Base-by-base conservation (phyloP, 1,140 invertebrate species). In the Branchinecta lindahli region DNA sequence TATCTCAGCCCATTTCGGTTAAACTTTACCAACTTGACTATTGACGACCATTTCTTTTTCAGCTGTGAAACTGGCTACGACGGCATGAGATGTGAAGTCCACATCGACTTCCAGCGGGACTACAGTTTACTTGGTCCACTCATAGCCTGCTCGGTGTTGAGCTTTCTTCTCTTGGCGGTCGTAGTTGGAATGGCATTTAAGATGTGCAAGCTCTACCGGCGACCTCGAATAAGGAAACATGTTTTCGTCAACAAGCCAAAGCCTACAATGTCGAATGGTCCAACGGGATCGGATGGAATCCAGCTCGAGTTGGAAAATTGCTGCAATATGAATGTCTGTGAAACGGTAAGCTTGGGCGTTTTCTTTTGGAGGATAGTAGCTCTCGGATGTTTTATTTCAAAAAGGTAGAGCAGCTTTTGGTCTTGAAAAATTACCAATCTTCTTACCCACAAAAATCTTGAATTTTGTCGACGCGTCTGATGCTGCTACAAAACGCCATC, bases 301-400 rank as follows among this genome's bases (percentile, higher is more conserved):
- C 52, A 61, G 12, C 52, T 61, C 6, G 52, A 61, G 52, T 6
- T 61, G 18, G 52, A 61, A 61, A 61, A 61, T 20, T 61, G 52
- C 52, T 61, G 52, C 18, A 61, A 61, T 61, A 61, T 61, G 52
- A 61, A 61, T 61, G 52, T 61, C 52, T 61, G 52, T 61, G 52
- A 61, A 61, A 61, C 52, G 12, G 52, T 61, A 61, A 61, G 52
- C 18, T 61, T 20, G 12, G 52, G 18, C 12, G 6, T 61, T 61
- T 61, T 61, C 6, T 15, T 61, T 61, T 61, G 33, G 33, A 33
- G 33, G 5, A 33, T 33, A 33, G 33, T 33, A 33, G 33, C 33
- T n/a, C n/a, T n/a, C n/a, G n/a, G n/a, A 33, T 33, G 33, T 33
- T 33, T 33, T 33, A 1, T 33, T 33, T 33, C 33, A 33, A 33